These are phyloP conservation scores for Catocala sponsa DNA, from an alignment of 2,888 invertebrate genomes.

Conservation along the genomic window DNA sequence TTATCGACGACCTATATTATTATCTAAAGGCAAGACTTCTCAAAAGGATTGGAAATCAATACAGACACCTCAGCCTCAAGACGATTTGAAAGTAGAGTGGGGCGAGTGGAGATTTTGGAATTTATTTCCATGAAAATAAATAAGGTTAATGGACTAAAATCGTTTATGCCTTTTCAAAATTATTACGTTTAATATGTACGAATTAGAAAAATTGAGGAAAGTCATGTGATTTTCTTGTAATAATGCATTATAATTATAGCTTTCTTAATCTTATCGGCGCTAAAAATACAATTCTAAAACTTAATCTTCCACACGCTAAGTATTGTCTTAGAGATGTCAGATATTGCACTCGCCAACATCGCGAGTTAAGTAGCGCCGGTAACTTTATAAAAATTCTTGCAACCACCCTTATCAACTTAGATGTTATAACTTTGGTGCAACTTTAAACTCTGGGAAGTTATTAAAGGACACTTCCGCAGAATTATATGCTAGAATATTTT, in stretches of 20 bases:
- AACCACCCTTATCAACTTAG: slow-evolving; percentile 14
- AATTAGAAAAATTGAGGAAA: slow-evolving; percentile 27
- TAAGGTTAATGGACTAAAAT: slow-evolving; percentile 40
- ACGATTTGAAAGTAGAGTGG: slow-evolving; percentile 35
- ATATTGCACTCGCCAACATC: neutral
- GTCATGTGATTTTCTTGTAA: neutral
- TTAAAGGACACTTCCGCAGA: slow-evolving; percentile 2
- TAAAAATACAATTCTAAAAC: neutral
- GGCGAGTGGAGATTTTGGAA: slow-evolving; percentile 31
- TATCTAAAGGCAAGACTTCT: slow-evolving; percentile 3
- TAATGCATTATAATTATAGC: too few species aligned
- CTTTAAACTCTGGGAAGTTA: slow-evolving; percentile 26
- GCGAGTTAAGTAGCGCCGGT: slow-evolving; percentile 10
- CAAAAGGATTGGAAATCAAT: slow-evolving; percentile 21
- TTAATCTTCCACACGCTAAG: too few species aligned
- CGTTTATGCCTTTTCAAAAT: slow-evolving; percentile 34
- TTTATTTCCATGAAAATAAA: slow-evolving; percentile 50
- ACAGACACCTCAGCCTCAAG: slow-evolving; percentile 25
- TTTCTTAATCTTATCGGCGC: neutral
- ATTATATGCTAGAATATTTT: too few species aligned
- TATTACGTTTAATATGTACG: slow-evolving; percentile 28
- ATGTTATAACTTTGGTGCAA: slow-evolving; percentile 1
- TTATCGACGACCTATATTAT: neutral
- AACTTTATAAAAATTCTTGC: slow-evolving; percentile 20
- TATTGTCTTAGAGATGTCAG: neutral